Evolutionary conservation across 2,888 invertebrate genomes (phyloP).

Genomic region (Diaphora mendica): DNA sequence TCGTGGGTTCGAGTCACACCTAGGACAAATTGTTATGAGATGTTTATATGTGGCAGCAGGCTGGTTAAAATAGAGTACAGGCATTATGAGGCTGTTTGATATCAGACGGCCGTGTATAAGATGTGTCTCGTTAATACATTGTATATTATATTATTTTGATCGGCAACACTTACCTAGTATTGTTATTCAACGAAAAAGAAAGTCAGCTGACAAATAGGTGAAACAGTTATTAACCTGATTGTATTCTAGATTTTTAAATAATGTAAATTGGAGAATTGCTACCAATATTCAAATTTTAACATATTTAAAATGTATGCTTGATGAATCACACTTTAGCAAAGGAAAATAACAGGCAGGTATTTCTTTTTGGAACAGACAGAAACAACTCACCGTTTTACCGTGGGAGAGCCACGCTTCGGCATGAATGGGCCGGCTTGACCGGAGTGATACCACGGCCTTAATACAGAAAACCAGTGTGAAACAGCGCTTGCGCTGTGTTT

Average conservation of each 20-base stretch:
- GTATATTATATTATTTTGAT: background rate
- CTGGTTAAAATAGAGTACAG: too few relatives aligned
- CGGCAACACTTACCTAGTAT: background rate
- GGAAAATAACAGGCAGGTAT: background rate
- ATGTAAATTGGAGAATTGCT: constrained; percentile 9
- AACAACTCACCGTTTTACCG: too few relatives aligned
- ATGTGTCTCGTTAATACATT: background rate
- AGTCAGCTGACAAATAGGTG: background rate
- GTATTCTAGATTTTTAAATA: background rate
- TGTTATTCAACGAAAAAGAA: background rate
- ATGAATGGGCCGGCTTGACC: too few relatives aligned
- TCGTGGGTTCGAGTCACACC: background rate
- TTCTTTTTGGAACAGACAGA: background rate
- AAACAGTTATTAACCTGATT: background rate
- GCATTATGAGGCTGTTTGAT: too few relatives aligned
- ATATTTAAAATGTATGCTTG: background rate
- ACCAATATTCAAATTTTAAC: background rate
- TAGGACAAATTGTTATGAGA: background rate
- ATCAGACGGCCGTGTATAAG: too few relatives aligned
- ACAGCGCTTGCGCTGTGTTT: too few relatives aligned
- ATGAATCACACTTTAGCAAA: background rate
- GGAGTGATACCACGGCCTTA: too few relatives aligned
- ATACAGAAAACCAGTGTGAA: too few relatives aligned
- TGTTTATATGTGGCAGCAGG: background rate
- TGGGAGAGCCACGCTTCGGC: too few relatives aligned